Percentiles rank a stretch among this genome's conserved stretches.
Evolutionary conservation across 2,888 invertebrate genomes (phyloP).

Genomic region (Portevinia maculata): DNA sequence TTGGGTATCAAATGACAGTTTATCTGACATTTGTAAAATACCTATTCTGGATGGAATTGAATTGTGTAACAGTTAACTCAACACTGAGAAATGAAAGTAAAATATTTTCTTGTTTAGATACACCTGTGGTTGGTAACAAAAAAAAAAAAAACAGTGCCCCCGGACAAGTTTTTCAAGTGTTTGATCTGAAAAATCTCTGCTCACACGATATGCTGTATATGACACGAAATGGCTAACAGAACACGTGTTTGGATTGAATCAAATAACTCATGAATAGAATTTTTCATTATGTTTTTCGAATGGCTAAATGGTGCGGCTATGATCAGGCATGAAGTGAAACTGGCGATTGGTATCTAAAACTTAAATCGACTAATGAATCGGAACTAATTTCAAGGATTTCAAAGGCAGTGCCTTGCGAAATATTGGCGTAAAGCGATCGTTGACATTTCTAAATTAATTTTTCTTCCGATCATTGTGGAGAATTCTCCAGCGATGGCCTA

Average conservation of each 20-base stretch:
- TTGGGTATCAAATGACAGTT: conserved; percentile 37
- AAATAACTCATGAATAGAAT: conserved; percentile 4
- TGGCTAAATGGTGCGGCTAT: conserved; percentile 10
- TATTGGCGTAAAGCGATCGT: too few relatives aligned
- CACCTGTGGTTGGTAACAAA: conserved; percentile 28
- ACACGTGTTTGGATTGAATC: conserved; percentile 47
- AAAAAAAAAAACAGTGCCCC: conserved; percentile 1
- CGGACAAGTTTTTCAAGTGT: conserved; percentile 13
- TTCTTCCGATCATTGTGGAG: too few relatives aligned
- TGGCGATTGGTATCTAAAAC: conserved; percentile 39
- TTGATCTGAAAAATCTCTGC: conserved; percentile 42
- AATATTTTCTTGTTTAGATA: conserved; percentile 45
- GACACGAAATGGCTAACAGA: conserved; percentile 57
- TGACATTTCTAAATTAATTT: too few relatives aligned
- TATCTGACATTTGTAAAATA: conserved; percentile 56
- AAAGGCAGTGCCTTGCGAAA: not conserved
- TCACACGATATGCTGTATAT: conserved; percentile 49
- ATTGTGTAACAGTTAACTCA: conserved; percentile 33
- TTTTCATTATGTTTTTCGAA: conserved; percentile 31
- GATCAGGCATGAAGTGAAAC: conserved; percentile 20
- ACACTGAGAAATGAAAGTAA: conserved; percentile 62
- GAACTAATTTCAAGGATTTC: conserved; percentile 46
- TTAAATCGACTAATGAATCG: conserved; percentile 35
- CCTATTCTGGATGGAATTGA: conserved; percentile 32
- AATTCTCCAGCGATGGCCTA: too few relatives aligned